phyloP scores from a whole-genome alignment of 1,140 invertebrate genomes.

The Drosophila sucinea region DNA sequence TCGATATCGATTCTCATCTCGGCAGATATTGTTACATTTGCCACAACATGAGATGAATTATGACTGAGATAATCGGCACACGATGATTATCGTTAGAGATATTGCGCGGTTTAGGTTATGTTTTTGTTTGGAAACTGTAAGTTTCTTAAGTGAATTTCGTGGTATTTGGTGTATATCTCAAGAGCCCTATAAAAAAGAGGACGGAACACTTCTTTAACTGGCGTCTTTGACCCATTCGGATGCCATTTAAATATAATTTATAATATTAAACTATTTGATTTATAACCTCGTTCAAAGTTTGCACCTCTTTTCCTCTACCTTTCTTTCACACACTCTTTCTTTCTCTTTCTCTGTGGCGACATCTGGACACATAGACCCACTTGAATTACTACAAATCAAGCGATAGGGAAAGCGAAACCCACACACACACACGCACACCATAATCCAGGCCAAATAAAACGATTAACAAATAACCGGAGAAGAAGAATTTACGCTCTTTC shows the following conservation, averaged over 20 bases:
- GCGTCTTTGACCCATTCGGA: constrained; percentile 1
- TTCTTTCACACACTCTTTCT: background rate
- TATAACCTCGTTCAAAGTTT: constrained; percentile 10
- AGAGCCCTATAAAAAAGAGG: background rate
- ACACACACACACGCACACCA: constrained; percentile 8
- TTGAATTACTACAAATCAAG: constrained; percentile 51
- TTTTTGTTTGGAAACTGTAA: background rate
- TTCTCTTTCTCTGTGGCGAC: background rate
- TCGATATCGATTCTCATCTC: too few species aligned
- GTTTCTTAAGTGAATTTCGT: background rate
- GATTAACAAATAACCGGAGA: constrained; percentile 53
- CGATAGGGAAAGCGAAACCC: constrained; percentile 27
- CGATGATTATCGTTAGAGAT: too few species aligned
- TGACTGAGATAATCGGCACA: too few species aligned
- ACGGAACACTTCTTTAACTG: background rate
- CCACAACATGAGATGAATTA: too few species aligned
- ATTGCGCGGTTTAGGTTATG: too few species aligned
- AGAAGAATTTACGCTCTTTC: constrained; percentile 13
- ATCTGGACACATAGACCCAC: constrained; percentile 12
- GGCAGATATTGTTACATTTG: too few species aligned
- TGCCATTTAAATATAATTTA: constrained; percentile 12
- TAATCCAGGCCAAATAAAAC: constrained; percentile 57
- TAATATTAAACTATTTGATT: constrained; percentile 6
- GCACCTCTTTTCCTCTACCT: background rate
- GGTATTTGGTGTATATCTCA: constrained; percentile 2